Conservation (phyloP, 2,113 vertebrate genomes). For the Dissostichus mawsoni region DNA sequence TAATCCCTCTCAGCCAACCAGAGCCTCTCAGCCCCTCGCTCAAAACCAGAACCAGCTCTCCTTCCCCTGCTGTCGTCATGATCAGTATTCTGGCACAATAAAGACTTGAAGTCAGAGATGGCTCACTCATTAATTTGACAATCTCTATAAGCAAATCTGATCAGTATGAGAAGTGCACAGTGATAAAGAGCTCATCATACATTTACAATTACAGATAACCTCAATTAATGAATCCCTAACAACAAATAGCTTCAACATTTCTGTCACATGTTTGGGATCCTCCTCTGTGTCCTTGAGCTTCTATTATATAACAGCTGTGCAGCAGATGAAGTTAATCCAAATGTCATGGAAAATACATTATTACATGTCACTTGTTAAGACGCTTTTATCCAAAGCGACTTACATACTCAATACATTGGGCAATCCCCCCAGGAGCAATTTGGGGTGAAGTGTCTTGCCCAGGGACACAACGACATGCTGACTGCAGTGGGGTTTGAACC, state of each 20-base stretch:
- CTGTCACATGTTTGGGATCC: neutral
- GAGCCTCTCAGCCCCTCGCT: constrained; percentile 47
- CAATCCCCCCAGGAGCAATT: too few species aligned
- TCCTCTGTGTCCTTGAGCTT: neutral
- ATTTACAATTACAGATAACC: neutral
- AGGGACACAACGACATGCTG: too few species aligned
- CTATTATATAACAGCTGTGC: neutral
- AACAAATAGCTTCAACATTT: neutral
- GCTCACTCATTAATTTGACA: constrained; percentile 21
- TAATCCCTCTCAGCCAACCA: constrained; percentile 45
- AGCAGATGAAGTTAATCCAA: neutral
- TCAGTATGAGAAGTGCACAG: neutral
- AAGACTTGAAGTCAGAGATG: neutral
- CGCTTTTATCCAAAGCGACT: too few species aligned
- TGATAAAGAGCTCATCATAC: neutral
- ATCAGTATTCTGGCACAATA: constrained; percentile 23
- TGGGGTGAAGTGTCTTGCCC: too few species aligned
- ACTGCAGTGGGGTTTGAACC: too few species aligned
- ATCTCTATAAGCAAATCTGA: constrained; percentile 17
- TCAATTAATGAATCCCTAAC: neutral
- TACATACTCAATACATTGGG: too few species aligned
- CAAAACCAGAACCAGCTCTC: constrained; percentile 25
- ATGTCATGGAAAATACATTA: neutral
- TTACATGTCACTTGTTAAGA: too few species aligned
- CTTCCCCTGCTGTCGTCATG: constrained; percentile 9